These are phyloP conservation scores for Rhea pennata DNA, from an alignment of 2,113 vertebrate species.

Conservation along the genomic window DNA sequence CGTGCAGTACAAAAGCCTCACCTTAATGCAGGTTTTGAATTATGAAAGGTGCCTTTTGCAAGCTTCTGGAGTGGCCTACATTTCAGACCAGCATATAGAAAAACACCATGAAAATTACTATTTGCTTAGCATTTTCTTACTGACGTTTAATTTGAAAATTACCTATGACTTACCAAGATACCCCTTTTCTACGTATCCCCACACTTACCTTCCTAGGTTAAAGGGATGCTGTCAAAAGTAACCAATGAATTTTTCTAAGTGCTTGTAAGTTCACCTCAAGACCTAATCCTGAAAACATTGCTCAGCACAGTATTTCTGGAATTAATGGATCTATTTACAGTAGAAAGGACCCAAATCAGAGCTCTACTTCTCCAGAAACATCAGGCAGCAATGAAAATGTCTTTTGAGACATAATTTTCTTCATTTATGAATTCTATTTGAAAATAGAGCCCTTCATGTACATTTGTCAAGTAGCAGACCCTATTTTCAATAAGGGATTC, in stretches of 20 bases:
- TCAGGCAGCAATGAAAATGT: constrained; percentile 16
- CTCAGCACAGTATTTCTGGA: constrained; percentile 1
- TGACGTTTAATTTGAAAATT: not conserved
- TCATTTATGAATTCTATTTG: not conserved
- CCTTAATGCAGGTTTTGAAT: not conserved
- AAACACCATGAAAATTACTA: constrained; percentile 2
- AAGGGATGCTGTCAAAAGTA: not conserved
- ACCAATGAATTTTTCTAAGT: not conserved
- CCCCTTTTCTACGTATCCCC: not conserved
- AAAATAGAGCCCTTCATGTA: not conserved
- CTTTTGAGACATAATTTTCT: not conserved
- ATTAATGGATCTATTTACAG: not conserved
- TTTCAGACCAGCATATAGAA: not conserved
- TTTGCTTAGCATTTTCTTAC: constrained; percentile 9
- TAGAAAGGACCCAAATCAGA: not conserved
- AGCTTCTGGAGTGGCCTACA: not conserved
- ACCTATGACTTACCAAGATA: not conserved
- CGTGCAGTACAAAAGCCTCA: not conserved
- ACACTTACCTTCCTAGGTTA: not conserved
- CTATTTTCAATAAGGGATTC: not conserved
- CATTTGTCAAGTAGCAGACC: not conserved
- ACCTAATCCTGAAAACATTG: not conserved
- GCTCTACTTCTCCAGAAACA: not conserved
- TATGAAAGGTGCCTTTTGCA: not conserved
- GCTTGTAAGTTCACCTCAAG: not conserved